Evolutionary conservation across 1,140 invertebrate genomes (phyloP).

Genomic region (Monochamus saltuarius): DNA sequence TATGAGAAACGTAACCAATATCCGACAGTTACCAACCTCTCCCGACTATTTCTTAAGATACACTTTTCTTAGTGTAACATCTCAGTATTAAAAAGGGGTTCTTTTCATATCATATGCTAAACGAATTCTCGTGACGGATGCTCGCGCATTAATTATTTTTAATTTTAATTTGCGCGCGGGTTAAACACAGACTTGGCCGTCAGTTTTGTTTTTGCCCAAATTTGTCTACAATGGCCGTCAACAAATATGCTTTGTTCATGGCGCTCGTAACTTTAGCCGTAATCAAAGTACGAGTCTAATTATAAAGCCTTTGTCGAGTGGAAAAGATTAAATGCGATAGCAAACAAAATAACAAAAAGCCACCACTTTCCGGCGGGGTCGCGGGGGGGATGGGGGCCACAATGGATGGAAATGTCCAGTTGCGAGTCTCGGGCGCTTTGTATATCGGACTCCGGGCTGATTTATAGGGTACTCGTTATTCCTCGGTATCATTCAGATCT

Average conservation of each 20-base stretch:
- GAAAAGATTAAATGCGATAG: constrained; percentile 10
- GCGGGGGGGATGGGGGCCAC: neutral
- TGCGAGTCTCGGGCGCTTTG: neutral
- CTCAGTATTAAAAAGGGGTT: too few species aligned
- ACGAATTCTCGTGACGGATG: too few species aligned
- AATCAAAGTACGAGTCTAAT: constrained; percentile 13
- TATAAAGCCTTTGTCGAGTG: constrained; percentile 10
- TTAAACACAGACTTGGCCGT: too few species aligned
- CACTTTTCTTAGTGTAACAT: too few species aligned
- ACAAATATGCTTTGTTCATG: constrained; percentile 8
- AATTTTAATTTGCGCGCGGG: too few species aligned
- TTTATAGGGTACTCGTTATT: neutral
- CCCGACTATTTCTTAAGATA: too few species aligned
- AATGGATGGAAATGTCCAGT: constrained; percentile 9
- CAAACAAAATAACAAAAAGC: constrained; percentile 2
- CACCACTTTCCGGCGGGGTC: neutral
- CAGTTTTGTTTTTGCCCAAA: constrained; percentile 1
- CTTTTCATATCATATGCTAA: too few species aligned
- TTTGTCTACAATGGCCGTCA: neutral
- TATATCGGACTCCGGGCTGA: neutral
- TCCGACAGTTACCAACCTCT: too few species aligned
- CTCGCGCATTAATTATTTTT: too few species aligned
- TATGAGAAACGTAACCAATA: too few species aligned
- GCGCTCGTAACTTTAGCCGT: neutral
- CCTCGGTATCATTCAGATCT: neutral